Conservation (phyloP, 2,113 vertebrate species). For the Xiphias gladius region DNA sequence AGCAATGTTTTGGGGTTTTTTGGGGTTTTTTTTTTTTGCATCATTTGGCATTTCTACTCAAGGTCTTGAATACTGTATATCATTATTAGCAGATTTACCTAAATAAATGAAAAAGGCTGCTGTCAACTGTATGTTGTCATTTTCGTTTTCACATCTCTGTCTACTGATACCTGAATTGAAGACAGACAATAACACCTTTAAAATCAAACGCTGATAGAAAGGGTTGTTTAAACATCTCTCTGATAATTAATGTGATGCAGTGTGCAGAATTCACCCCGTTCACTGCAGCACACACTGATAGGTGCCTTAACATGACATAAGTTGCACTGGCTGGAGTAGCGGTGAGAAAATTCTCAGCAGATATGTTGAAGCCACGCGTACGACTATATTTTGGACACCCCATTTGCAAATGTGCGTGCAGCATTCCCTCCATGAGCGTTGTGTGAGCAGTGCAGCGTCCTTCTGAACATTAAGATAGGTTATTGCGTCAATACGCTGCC, state of each 20-base stretch:
- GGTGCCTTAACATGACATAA: constrained; percentile 38
- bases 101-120: background rate
- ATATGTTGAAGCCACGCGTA: constrained; percentile 11
- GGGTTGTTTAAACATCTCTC: background rate
- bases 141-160: background rate
- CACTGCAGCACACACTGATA: background rate
- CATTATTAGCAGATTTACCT: background rate
- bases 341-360: constrained; percentile 3
- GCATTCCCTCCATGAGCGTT: background rate
- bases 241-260: background rate
- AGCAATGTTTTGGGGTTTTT: background rate
- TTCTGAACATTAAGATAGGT: constrained; percentile 37
- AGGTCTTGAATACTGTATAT: background rate
- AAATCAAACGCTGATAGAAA: background rate
- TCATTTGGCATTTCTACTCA: constrained; percentile 1
- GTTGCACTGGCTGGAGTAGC: constrained; percentile 39
- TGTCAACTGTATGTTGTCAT: background rate
- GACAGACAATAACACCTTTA: background rate
- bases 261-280: background rate
- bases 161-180: background rate
- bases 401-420: constrained; percentile 6
- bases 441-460: constrained; percentile 12
- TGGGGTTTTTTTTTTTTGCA: background rate
- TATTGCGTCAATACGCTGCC: constrained; percentile 54
- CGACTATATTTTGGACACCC: constrained; percentile 7